Evolutionary conservation across 2,888 invertebrate genomes (phyloP).

Genomic region (Stenodema calcarata): DNA sequence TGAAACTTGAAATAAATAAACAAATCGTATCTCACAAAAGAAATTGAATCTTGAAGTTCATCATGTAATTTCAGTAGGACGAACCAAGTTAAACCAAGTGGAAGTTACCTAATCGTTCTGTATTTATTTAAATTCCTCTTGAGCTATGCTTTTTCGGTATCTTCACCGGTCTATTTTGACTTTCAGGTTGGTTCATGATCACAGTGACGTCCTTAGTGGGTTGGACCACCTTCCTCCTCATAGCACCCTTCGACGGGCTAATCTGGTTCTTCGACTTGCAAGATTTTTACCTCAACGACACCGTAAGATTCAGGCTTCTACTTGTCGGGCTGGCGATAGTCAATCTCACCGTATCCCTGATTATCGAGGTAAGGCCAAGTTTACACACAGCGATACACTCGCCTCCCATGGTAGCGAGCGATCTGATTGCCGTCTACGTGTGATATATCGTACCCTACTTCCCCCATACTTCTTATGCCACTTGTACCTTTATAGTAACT

Average conservation of each 20-base stretch:
- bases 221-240: conserved; percentile 67
- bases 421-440: background rate
- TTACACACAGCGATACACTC: background rate
- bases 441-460: background rate
- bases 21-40: too few species aligned
- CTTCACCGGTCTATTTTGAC: too few species aligned
- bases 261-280: conserved; percentile 67
- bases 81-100: too few species aligned
- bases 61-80: too few species aligned
- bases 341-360: conserved; percentile 68
- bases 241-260: conserved; percentile 66
- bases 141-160: too few species aligned
- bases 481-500: background rate
- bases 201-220: conserved; percentile 66
- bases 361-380: conserved; percentile 67
- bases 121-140: too few species aligned
- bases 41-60: too few species aligned
- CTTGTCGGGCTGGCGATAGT: conserved; percentile 67
- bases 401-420: background rate
- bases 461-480: background rate
- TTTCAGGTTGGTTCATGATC: conserved; percentile 63
- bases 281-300: conserved; percentile 52
- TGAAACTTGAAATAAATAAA: too few species aligned
- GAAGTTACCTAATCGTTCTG: too few species aligned
- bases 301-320: conserved; percentile 60